phyloP scores from a whole-genome alignment of 2,113 vertebrate species.

The Zosterops borbonicus region DNA sequence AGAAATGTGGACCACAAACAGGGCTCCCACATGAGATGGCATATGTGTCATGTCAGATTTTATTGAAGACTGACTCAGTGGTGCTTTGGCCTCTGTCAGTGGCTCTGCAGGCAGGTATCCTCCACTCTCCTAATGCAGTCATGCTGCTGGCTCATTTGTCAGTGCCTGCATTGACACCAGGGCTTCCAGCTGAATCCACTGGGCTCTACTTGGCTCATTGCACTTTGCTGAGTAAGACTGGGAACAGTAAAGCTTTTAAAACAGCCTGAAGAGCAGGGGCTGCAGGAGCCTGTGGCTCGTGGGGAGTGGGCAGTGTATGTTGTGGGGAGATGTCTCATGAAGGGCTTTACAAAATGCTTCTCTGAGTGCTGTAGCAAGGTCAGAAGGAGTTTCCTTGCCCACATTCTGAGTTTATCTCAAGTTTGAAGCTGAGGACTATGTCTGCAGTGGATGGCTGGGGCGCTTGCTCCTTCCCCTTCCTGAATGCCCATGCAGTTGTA shows the following conservation, averaged over 20 bases:
- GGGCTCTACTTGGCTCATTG: background rate
- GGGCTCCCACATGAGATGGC: accelerated
- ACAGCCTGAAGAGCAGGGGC: background rate
- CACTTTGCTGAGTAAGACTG: background rate
- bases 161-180: background rate
- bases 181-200: background rate
- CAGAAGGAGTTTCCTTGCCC: background rate
- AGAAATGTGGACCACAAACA: background rate
- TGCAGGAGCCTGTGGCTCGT: background rate
- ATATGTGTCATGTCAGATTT: background rate
- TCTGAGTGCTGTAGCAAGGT: background rate
- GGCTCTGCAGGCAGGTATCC: background rate
- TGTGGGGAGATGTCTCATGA: background rate
- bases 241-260: background rate
- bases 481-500: background rate
- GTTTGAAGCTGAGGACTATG: background rate
- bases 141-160: background rate
- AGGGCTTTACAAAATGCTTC: background rate
- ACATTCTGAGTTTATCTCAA: background rate
- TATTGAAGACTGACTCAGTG: background rate
- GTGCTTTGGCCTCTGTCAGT: background rate
- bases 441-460: background rate
- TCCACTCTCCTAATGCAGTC: background rate
- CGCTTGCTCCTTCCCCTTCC: background rate
- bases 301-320: accelerated